Evolutionary conservation across 2,797 vertebrate species (phyloP).

Genomic region (Xyrichtys novacula): DNA sequence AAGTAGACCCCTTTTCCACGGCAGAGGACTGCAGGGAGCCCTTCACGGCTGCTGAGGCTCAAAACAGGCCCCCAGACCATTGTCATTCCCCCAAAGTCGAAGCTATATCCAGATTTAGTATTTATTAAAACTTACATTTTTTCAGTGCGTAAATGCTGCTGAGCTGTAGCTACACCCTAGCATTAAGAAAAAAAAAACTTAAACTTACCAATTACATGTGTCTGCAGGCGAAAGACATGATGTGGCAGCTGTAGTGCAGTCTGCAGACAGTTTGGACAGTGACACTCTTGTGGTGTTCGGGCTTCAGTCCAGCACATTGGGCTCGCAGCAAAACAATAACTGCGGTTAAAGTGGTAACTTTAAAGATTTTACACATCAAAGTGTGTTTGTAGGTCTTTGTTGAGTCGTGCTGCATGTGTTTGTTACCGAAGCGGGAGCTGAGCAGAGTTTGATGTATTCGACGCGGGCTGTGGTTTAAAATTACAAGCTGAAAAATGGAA

Average conservation of each 20-base stretch:
- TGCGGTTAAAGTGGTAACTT: slow-evolving; percentile 28
- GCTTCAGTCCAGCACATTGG: slow-evolving; percentile 12
- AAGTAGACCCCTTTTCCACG: slow-evolving; percentile 36
- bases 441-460: slow-evolving; percentile 7
- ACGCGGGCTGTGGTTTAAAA: background rate
- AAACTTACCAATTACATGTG: slow-evolving; percentile 8
- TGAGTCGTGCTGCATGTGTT: background rate
- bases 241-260: slow-evolving; percentile 32
- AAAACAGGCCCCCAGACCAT: slow-evolving; percentile 19
- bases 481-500: background rate
- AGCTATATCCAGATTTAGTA: slow-evolving; percentile 50
- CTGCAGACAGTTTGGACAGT: slow-evolving; percentile 47
- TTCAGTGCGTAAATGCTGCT: slow-evolving; percentile 20
- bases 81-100: slow-evolving; percentile 29
- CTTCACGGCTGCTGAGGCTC: slow-evolving; percentile 31
- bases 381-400: slow-evolving; percentile 19
- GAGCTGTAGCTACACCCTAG: slow-evolving; percentile 38
- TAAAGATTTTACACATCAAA: slow-evolving; percentile 30
- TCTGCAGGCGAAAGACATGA: slow-evolving; percentile 34
- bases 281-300: slow-evolving; percentile 36
- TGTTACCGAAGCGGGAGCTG: slow-evolving; percentile 2
- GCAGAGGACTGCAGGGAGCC: slow-evolving; percentile 34
- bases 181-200: slow-evolving; percentile 14
- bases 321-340: slow-evolving; percentile 17
- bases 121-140: slow-evolving; percentile 40